Base-by-base conservation (phyloP, 2,113 vertebrate species). In the Illadopsis cleaveri region DNA sequence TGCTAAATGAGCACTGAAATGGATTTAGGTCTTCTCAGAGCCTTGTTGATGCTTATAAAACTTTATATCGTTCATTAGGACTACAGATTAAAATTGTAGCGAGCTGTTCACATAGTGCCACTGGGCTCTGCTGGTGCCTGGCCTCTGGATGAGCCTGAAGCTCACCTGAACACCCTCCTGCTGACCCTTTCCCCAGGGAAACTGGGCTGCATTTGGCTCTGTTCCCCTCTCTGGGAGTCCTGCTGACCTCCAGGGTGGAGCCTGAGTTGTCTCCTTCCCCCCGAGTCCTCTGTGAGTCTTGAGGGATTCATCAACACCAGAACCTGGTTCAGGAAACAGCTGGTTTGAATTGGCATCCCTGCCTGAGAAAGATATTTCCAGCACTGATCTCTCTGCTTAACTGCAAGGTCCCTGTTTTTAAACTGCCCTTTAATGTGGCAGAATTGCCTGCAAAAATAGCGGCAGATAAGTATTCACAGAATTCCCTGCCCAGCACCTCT, bases 1-100 rank as follows among this genome's bases (percentile, higher is more conserved):
- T 95, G 96, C 97, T 98, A 97, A 98, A 98, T 98, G 98, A 99
- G 97, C 96, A 98, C 97, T 97, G 98, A 98, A 98, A 98, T 98
- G 98, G 98, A 96, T 97, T 97, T 95, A 92, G 93, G 93, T 97
- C 95, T 79, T 98, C 96, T 97, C 90, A 90, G 95, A 96, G 97
- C 95, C 97, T 94, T 96, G 96, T 97, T 97, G 95, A 81, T 94
- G 97, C 92, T 96, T 98, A 94, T 96, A 97, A 97, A 97, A 96
- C 92, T 98, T 97, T 96, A 94, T 97, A 93, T 97, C 53, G 4
- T 97, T 98, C 96, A 96, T 98, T 97, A 97, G 96, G 95, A 61
- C 89, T 86, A 56, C 78, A 95, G 84, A 96, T 95, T 81, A 97
- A 93, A 97, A 83, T 75, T 33, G 66, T 47, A 54, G 76, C 0